Conservation (phyloP, 2,797 vertebrate genomes). For the Eulemur rubriventer region DNA sequence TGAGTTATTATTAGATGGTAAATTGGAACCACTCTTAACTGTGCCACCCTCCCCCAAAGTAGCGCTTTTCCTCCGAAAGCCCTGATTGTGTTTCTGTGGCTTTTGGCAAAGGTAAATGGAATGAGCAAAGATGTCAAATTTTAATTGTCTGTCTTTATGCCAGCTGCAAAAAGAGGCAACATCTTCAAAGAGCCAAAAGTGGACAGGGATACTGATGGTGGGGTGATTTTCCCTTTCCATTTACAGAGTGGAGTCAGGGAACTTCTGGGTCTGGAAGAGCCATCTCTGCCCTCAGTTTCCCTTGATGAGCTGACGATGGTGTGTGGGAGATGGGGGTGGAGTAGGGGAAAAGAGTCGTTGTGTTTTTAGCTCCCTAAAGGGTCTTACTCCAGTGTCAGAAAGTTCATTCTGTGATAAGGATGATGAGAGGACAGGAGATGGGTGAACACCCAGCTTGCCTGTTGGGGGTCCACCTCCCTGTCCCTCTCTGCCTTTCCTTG, state of each 20-base stretch:
- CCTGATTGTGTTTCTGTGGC: not conserved
- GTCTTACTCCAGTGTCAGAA: not conserved
- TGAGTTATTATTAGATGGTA: constrained; percentile 61
- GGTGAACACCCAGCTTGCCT: accelerated
- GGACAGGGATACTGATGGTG: not conserved
- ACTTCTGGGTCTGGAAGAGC: not conserved
- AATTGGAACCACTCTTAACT: constrained; percentile 43
- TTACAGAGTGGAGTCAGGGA: not conserved
- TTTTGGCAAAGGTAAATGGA: constrained; percentile 42
- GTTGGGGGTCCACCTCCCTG: accelerated
- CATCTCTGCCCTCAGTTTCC: not conserved
- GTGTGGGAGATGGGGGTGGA: no score
- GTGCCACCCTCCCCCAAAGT: not conserved
- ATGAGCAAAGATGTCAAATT: not conserved
- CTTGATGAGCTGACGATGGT: not conserved
- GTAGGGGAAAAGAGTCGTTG: no score
- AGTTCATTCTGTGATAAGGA: not conserved
- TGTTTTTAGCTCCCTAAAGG: not conserved
- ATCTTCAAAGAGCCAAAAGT: not conserved
- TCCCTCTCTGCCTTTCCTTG: not conserved
- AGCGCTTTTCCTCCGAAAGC: not conserved
- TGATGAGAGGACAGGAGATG: not conserved
- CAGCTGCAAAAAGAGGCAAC: not conserved
- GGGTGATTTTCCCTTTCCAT: not conserved
- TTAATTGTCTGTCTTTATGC: not conserved